Conservation (phyloP, 1,140 invertebrate genomes). For the Luehdorfia chinensis region DNA sequence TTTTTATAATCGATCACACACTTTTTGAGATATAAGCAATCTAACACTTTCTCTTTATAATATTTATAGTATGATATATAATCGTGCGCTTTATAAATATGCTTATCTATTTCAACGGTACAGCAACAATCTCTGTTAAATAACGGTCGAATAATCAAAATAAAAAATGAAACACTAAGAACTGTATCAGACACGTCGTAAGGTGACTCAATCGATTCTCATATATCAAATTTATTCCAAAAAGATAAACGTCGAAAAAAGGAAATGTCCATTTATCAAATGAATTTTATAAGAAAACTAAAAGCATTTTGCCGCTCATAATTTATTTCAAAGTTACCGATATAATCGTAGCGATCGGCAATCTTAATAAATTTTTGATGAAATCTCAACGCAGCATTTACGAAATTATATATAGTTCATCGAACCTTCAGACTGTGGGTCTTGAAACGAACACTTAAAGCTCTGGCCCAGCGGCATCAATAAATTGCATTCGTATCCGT, state of each 20-base stretch:
- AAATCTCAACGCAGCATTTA: slow-evolving; percentile 14
- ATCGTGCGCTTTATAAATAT: too few relatives aligned
- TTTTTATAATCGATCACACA: too few relatives aligned
- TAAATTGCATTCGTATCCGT: slow-evolving; percentile 25
- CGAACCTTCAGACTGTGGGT: slow-evolving; percentile 2
- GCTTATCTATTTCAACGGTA: too few relatives aligned
- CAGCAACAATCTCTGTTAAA: too few relatives aligned
- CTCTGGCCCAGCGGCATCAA: slow-evolving; percentile 14
- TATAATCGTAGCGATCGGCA: slow-evolving; percentile 8
- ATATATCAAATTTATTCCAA: slow-evolving; percentile 1
- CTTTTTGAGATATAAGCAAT: too few relatives aligned
- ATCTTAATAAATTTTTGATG: slow-evolving; percentile 14
- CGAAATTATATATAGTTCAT: slow-evolving; percentile 15
- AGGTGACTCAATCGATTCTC: slow-evolving; percentile 2
- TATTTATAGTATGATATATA: too few relatives aligned
- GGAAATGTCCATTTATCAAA: background rate
- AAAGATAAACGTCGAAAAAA: background rate
- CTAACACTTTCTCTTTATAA: too few relatives aligned
- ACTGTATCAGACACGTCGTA: slow-evolving; percentile 11
- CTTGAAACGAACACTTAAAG: slow-evolving; percentile 7
- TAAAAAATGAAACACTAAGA: too few relatives aligned
- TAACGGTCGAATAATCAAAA: too few relatives aligned
- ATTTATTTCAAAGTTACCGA: slow-evolving; percentile 6
- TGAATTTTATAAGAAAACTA: slow-evolving; percentile 7
- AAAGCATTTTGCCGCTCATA: background rate